Evolutionary conservation across 2,113 vertebrate genomes (phyloP), one percentile per base, ranked within the genome.

Genomic region (Chroicocephalus ridibundus): DNA sequence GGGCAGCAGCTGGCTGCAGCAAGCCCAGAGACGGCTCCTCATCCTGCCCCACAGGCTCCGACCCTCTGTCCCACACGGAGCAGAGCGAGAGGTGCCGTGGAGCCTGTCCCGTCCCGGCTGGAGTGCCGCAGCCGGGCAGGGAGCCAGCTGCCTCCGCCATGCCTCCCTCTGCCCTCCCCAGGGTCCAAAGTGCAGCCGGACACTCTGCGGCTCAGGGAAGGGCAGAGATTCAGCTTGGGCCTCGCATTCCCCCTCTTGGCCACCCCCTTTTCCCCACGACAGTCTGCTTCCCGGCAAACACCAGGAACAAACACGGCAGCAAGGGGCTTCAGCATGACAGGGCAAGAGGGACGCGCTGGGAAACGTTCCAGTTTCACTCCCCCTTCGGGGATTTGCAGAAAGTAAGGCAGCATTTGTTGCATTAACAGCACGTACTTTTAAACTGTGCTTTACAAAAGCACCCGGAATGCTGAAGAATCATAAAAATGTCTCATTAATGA

Each of bases 61-160:
- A 36, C 11, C 9, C 44, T 69, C 54, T 40, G 36, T 13, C 51
- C 26, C 54, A 11, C 47, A 2, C 17, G 2, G 14, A 61, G 46
- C 0, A 0, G 14, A 42, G 42, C 0, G 0, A 79, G 24, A 5
- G 11, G 13, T 15, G 14, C 52, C 6, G 6, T 4, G 0, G 40
- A 75, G 58, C 13, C 26, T 0, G n/a, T 10, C 13, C 75, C 0
- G 7, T 4, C 32, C 34, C 5, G 1, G 26, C 44, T 3, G 15
- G 12, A 49, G 31, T 6, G 36, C 10, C 3, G 2, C 4, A 17
- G 34, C 29, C 4, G 1, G 76, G 44, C 47, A 71, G 16, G 10
- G 74, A 0, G 14, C 49, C 75, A 54, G 32, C 9, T 0, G 0
- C 34, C n/a, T 40, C 49, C 4, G 2, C 40, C 40, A 14, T 38